Evolutionary conservation across 2,797 vertebrate genomes (phyloP).

Genomic region (Moxostoma hubbsi): DNA sequence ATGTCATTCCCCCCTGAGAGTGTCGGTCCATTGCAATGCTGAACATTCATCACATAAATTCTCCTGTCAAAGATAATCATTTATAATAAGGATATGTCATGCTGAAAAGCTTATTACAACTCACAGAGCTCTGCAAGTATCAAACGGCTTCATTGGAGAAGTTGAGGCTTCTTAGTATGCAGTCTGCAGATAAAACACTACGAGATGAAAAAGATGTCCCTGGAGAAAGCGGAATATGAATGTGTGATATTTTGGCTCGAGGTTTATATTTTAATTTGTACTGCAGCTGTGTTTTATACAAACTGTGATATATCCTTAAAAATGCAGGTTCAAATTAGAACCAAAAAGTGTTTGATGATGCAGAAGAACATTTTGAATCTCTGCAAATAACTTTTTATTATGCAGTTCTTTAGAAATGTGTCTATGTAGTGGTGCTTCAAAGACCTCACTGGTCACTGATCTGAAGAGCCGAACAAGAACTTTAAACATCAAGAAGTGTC

Average conservation of each 20-base stretch:
- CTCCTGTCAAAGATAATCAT: slow-evolving; percentile 25
- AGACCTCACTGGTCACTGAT: no score
- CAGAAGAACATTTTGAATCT: not conserved
- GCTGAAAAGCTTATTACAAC: not conserved
- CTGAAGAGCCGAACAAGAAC: not conserved
- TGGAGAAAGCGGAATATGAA: slow-evolving; percentile 9
- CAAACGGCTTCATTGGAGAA: slow-evolving; percentile 12
- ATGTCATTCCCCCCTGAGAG: slow-evolving; percentile 4
- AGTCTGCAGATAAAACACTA: slow-evolving; percentile 38
- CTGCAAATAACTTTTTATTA: not conserved
- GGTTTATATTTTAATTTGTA: not conserved
- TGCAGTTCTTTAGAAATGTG: not conserved
- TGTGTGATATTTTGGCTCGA: not conserved
- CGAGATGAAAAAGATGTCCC: slow-evolving; percentile 32
- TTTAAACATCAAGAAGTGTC: no score
- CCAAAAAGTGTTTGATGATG: not conserved
- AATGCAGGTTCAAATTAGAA: not conserved
- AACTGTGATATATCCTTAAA: not conserved
- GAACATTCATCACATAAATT: slow-evolving; percentile 22
- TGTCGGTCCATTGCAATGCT: slow-evolving; percentile 11
- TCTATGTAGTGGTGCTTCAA: not conserved
- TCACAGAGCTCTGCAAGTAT: slow-evolving; percentile 11
- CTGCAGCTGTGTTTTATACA: slow-evolving; percentile 13
- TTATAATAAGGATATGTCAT: slow-evolving; percentile 14
- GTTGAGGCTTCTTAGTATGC: slow-evolving; percentile 8